Conservation (phyloP, 2,888 invertebrate species). For the Harpagoxenus sublaevis region DNA sequence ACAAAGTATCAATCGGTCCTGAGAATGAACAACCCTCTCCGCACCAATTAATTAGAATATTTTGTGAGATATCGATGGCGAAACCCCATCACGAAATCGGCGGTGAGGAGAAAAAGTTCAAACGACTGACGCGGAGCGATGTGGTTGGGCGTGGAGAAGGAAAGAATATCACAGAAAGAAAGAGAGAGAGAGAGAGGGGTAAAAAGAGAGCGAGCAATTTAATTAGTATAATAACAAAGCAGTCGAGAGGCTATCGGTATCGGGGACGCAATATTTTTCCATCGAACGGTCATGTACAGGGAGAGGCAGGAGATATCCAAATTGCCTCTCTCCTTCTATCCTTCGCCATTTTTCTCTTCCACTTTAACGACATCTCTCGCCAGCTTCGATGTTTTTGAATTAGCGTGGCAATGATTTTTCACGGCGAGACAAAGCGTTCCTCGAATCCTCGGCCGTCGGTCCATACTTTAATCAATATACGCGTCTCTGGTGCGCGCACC, state of each 20-base stretch:
- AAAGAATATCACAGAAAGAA: conserved; percentile 46
- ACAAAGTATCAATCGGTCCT: conserved; percentile 35
- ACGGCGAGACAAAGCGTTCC: conserved; percentile 83
- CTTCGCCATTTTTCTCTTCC: conserved; percentile 22
- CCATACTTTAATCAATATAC: conserved; percentile 85
- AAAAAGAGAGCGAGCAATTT: conserved; percentile 62
- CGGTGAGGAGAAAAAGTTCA: conserved; percentile 74
- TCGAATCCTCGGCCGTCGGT: conserved; percentile 81
- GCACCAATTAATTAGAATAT: conserved; percentile 74
- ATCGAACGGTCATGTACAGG: conserved; percentile 72
- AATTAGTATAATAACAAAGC: conserved; percentile 76
- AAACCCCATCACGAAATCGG: conserved; percentile 67
- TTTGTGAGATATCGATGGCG: conserved; percentile 68
- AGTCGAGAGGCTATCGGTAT: conserved; percentile 71
- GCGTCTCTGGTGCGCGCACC: conserved; percentile 64
- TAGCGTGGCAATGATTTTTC: conserved; percentile 83
- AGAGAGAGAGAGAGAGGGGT: background rate
- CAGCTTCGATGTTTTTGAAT: conserved; percentile 83
- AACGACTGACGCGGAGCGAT: conserved; percentile 64
- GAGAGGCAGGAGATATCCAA: conserved; percentile 62
- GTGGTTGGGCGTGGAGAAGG: conserved; percentile 20
- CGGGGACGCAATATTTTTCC: conserved; percentile 74
- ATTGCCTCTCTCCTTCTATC: conserved; percentile 57
- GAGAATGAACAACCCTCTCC: conserved; percentile 61
- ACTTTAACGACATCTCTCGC: conserved; percentile 31